Percentiles rank a stretch among this genome's conserved stretches.
Conservation (phyloP, 2,888 invertebrate species). For the Falcaria lacertinaria region DNA sequence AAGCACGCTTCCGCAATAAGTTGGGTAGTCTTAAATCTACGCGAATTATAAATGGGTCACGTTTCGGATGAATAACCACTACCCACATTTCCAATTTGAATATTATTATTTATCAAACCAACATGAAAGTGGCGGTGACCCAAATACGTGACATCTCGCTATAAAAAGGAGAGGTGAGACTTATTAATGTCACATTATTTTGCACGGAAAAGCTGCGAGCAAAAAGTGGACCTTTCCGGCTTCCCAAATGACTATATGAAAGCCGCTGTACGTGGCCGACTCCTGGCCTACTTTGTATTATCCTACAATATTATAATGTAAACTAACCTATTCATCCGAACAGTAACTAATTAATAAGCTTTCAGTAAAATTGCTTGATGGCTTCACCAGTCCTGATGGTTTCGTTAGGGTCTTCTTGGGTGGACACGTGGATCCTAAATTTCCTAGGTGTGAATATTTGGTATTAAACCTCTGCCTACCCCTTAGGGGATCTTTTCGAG, state of each 20-base stretch:
- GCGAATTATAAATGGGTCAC: constrained; percentile 31
- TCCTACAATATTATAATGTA: neutral
- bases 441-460: too few species aligned
- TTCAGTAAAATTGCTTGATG: too few species aligned
- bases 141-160: constrained; percentile 48
- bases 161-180: constrained; percentile 50
- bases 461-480: too few species aligned
- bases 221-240: constrained; percentile 57
- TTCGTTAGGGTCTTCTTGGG: too few species aligned
- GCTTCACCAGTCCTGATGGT: too few species aligned
- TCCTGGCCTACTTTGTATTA: neutral
- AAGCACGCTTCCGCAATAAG: constrained; percentile 10
- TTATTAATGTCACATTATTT: constrained; percentile 67
- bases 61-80: constrained; percentile 27
- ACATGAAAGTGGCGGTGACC: constrained; percentile 40
- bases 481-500: too few species aligned
- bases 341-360: too few species aligned
- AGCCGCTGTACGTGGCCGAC: constrained; percentile 19
- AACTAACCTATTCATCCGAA: too few species aligned
- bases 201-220: constrained; percentile 44
- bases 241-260: constrained; percentile 63
- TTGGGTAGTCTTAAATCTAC: constrained; percentile 24
- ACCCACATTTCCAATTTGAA: constrained; percentile 33
- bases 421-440: too few species aligned
- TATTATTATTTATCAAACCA: constrained; percentile 40